Conservation (phyloP, 2,888 invertebrate species). For the Heteromurus nitidus region DNA sequence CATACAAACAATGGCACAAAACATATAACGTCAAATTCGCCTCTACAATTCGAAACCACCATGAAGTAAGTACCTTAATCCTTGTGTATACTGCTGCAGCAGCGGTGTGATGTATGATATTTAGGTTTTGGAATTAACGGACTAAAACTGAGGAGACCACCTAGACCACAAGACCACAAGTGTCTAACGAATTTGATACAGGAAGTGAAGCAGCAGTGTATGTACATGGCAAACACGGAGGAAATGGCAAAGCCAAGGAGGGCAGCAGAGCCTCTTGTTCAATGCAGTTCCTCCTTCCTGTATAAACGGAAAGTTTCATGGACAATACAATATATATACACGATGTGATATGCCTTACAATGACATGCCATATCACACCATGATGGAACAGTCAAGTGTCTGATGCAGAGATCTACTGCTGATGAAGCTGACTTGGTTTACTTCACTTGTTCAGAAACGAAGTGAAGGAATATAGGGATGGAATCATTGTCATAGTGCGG, state of each 20-base stretch:
- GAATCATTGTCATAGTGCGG: constrained; percentile 60
- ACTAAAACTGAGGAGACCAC: constrained; percentile 54
- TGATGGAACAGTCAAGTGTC: constrained; percentile 48
- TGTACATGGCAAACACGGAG: constrained; percentile 15
- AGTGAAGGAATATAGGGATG: constrained; percentile 31
- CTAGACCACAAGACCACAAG: constrained; percentile 55
- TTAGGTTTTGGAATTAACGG: constrained; percentile 52
- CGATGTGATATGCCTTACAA: too few relatives aligned
- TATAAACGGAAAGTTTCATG: too few relatives aligned
- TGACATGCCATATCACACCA: background rate
- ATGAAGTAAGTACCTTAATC: constrained; percentile 15
- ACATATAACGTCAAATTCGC: background rate
- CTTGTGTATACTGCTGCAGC: constrained; percentile 41
- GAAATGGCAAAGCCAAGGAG: constrained; percentile 35
- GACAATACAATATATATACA: too few relatives aligned
- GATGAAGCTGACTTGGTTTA: too few relatives aligned
- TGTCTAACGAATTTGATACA: constrained; percentile 63
- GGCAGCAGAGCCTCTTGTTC: background rate
- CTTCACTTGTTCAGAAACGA: constrained; percentile 37
- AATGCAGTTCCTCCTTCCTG: constrained; percentile 13
- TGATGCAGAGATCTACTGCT: too few relatives aligned
- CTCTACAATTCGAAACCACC: constrained; percentile 27
- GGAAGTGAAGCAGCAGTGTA: constrained; percentile 37
- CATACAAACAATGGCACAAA: too few relatives aligned
- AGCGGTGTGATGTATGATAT: constrained; percentile 50